Percentiles rank a stretch among this genome's conserved stretches.
Conservation (phyloP, 2,888 invertebrate genomes). For the Limenitis camilla region DNA sequence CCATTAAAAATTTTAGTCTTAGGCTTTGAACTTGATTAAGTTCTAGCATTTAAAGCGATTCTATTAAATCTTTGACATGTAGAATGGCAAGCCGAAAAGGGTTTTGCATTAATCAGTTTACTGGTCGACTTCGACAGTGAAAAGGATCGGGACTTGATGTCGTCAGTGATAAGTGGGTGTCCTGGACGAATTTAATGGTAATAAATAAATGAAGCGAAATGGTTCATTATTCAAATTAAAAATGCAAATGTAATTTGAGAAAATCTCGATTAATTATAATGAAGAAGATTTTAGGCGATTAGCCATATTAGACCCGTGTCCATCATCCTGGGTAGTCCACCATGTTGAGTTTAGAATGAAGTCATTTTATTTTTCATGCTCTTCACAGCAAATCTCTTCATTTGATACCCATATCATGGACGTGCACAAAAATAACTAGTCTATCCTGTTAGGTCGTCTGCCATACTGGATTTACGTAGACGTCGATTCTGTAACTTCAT, state of each 20-base stretch:
- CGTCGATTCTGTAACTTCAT: no score
- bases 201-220: neutral
- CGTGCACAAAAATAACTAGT: no score
- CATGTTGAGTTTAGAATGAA: no score
- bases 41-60: neutral
- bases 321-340: no score
- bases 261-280: no score
- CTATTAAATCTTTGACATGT: neutral
- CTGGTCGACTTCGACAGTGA: constrained; percentile 15
- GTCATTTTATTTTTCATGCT: no score
- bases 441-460: no score
- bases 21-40: neutral
- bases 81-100: constrained; percentile 17
- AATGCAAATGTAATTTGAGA: neutral
- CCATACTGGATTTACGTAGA: no score
- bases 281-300: no score
- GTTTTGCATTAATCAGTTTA: constrained; percentile 19
- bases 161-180: constrained; percentile 6
- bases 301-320: no score
- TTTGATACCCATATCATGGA: no score
- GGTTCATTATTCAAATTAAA: neutral
- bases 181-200: neutral
- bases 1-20: neutral
- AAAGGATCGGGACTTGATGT: constrained; percentile 14
- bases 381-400: no score